Evolutionary conservation across 2,888 invertebrate genomes (phyloP), one percentile per base, ranked within the genome.

Genomic region (Idaea aversata): DNA sequence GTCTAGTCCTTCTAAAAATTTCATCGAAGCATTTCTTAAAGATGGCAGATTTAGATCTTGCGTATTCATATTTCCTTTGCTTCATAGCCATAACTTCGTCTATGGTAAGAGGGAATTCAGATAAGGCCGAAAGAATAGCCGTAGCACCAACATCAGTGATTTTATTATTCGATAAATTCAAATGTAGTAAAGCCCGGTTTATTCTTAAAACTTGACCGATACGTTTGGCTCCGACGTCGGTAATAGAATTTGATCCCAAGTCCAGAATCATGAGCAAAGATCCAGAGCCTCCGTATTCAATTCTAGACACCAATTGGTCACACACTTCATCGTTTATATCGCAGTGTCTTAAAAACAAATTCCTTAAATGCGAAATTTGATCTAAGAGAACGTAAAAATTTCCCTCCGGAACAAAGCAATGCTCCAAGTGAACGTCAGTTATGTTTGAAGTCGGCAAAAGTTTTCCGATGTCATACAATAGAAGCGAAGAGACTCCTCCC

Each of bases 371-470:
- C 34, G 81, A 74, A 6, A 63, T 47, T 25, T 77, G 66, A 57
- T 86, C 75, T 35, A 88, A 68, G n/a, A 88, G 62, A 13, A 79
- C 60, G 58, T 78, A 76, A 69, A 85, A 86, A 65, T 83, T 82
- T 0, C 78, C 81, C 66, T 83, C 74, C 0, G 75, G 72, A 0
- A 88, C 70, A 65, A 65, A 65, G 4, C 79, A 77, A 61, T 81
- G 81, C 63, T 89, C 88, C 0, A 88, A 73, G 68, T 79, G 81
- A 34, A 89, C 61, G n/a, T 88, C 82, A 3, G 83, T 83, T 63
- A 89, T 71, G 64, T 82, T 82, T 4, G 88, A 87, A 70, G 75
- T 73, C 0, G 79, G 79, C 1, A 88, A 69, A 16, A 86, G 70
- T 68, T 81, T 82, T 4, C 72, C 69, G 3, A 88, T 78, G 67